These are phyloP conservation scores for Campoletis sonorensis DNA, from an alignment of 1,140 invertebrate species.

Conservation along the genomic window DNA sequence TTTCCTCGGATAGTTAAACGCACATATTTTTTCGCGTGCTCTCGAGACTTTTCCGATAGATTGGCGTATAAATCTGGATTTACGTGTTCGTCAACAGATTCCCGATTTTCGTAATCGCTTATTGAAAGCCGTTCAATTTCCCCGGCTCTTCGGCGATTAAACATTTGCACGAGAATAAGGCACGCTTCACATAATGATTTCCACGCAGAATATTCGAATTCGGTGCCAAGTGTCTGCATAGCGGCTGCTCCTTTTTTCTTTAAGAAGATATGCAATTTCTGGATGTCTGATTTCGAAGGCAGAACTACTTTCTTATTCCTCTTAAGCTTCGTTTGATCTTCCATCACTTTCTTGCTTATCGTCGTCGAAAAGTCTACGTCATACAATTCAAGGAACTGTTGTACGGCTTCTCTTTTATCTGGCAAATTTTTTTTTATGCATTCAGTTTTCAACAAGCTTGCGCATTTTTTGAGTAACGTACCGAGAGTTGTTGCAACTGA, in stretches of 20 bases:
- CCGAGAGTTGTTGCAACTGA: slow-evolving; percentile 34
- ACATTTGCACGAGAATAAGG: slow-evolving; percentile 22
- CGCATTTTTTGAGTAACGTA: slow-evolving; percentile 39
- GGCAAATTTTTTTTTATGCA: slow-evolving; percentile 24
- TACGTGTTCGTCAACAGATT: slow-evolving; percentile 18
- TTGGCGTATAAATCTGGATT: neutral
- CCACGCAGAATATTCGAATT: slow-evolving; percentile 32
- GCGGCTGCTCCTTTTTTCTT: neutral
- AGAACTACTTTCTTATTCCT: slow-evolving; percentile 40
- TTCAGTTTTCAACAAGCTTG: slow-evolving; percentile 1
- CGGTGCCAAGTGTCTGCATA: neutral
- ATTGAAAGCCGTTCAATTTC: slow-evolving; percentile 37
- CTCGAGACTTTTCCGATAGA: neutral
- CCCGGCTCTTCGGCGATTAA: slow-evolving; percentile 47
- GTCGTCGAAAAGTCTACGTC: slow-evolving; percentile 38
- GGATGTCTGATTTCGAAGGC: slow-evolving; percentile 4
- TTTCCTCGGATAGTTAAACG: slow-evolving; percentile 39
- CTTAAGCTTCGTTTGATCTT: slow-evolving; percentile 33
- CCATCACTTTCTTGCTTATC: slow-evolving; percentile 35
- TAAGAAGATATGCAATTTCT: slow-evolving; percentile 19
- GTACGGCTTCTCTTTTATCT: neutral
- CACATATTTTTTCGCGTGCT: neutral
- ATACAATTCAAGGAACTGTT: slow-evolving; percentile 43
- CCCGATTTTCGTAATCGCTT: slow-evolving; percentile 10
- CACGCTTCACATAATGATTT: slow-evolving; percentile 15